Evolutionary conservation across 2,113 vertebrate genomes (phyloP), one percentile per base, ranked within the genome.

Genomic region (Elachura formosa): DNA sequence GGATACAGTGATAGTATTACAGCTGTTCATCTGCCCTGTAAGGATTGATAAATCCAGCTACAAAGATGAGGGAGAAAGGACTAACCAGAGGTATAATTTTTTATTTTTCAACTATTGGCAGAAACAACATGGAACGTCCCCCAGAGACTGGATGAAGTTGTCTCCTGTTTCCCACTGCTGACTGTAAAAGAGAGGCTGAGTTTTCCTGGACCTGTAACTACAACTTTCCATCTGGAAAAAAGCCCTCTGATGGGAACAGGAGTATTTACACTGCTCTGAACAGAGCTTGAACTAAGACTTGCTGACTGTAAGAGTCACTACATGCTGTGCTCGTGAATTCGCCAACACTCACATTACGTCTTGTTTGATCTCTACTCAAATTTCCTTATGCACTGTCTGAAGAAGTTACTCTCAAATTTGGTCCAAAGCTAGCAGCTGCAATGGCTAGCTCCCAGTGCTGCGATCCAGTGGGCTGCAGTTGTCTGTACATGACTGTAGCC

Each of bases 381-480:
- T 89, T 89, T 91, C 49, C 69, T 73, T 79, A 28, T 24, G 40
- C 6, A 6, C 28, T 69, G 33, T 64, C 71, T 93, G 81, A 93
- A 92, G 89, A 92, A 89, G 84, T 79, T 75, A 80, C 78, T n/a
- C 58, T 87, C 58, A 85, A 58, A 69, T 54, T 14, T 58, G 26
- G 46, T 76, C 90, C 95, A 93, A 82, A 73, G 36, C 41, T 46
- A 93, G 63, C 92, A 94, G 84, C 88, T 94, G 90, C 74, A 85
- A 78, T 69, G 78, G 54, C 84, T 95, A 78, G 38, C 31, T 94
- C 75, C 64, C 85, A 69, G 16, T 13, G 21, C 49, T 88, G 54
- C 3, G 2, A 74, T 88, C 61, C 67, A 58, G 28, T 26, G 29
- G 62, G 61, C 67, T 94, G 49, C 67, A 61, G 54, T 74, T 87